phyloP scores from a whole-genome alignment of 2,797 vertebrate species.

The Enteromius fasciolatus region DNA sequence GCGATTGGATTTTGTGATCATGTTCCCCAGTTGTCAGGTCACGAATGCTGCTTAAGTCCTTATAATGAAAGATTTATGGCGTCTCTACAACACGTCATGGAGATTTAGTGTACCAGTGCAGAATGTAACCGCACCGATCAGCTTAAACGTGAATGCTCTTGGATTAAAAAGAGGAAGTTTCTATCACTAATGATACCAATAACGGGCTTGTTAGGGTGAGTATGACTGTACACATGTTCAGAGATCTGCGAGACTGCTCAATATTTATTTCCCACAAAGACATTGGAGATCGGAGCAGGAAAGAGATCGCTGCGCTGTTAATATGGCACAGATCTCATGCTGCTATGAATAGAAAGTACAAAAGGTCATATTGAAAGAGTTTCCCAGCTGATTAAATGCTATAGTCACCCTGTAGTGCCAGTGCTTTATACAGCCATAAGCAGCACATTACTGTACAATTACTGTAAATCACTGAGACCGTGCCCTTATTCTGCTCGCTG shows the following conservation, averaged over 20 bases:
- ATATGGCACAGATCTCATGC: conserved; percentile 78
- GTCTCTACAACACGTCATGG: neutral
- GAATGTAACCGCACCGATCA: neutral
- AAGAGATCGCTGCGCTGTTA: conserved; percentile 74
- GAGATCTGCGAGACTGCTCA: conserved; percentile 54
- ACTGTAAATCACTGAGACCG: conserved; percentile 17
- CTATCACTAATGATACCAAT: neutral
- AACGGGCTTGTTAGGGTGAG: neutral
- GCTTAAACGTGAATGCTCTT: neutral
- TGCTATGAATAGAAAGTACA: conserved; percentile 71
- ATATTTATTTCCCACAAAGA: conserved; percentile 74
- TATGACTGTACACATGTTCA: neutral
- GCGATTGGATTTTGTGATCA: conserved; percentile 57
- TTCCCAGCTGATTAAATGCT: conserved; percentile 66
- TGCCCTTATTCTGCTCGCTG: conserved; percentile 9
- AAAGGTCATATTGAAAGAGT: conserved; percentile 74
- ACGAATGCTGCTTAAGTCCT: conserved; percentile 65
- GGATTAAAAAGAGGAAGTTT: neutral
- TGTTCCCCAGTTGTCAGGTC: conserved; percentile 68
- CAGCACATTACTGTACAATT: conserved; percentile 22
- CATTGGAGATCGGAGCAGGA: conserved; percentile 73
- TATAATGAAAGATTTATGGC: conserved; percentile 33
- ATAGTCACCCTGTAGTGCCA: conserved; percentile 43
- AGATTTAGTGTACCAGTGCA: neutral
- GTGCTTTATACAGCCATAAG: conserved; percentile 6